phyloP scores from a whole-genome alignment of 1,140 invertebrate genomes.

The Bursaphelenchus mucronatus region DNA sequence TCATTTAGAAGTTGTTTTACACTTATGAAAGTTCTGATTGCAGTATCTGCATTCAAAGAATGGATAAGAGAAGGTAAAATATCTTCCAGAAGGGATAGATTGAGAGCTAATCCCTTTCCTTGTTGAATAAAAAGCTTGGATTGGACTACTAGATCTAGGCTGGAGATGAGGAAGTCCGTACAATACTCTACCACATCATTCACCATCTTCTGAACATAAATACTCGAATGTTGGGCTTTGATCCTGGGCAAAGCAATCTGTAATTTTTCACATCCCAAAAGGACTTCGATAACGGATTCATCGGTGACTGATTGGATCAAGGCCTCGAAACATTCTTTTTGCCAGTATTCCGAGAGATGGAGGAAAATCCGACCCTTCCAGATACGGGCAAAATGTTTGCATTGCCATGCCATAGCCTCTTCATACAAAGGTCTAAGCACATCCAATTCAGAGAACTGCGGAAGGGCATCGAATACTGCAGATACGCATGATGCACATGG shows the following conservation, averaged over 20 bases:
- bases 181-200: conserved; percentile 51
- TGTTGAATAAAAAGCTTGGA: conserved; percentile 49
- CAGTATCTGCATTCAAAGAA: conserved; percentile 44
- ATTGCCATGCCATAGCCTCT: conserved; percentile 49
- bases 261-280: conserved; percentile 55
- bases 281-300: conserved; percentile 52
- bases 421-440: conserved; percentile 20
- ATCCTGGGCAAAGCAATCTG: conserved; percentile 45
- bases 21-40: conserved; percentile 54
- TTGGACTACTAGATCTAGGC: conserved; percentile 48
- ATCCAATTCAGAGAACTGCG: conserved; percentile 31
- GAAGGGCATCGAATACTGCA: conserved; percentile 53
- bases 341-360: conserved; percentile 51
- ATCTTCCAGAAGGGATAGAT: conserved; percentile 52
- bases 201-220: conserved; percentile 42
- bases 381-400: conserved; percentile 53
- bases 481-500: conserved; percentile 58
- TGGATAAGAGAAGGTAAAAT: conserved; percentile 53
- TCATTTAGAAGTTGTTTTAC: conserved; percentile 43
- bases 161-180: conserved; percentile 48
- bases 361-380: conserved; percentile 59
- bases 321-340: conserved; percentile 50
- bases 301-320: conserved; percentile 45
- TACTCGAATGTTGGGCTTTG: conserved; percentile 39
- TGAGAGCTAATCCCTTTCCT: conserved; percentile 56